These are phyloP conservation scores for Enteromius thamalakanensis DNA, from an alignment of 2,797 vertebrate genomes.

Conservation along the genomic window DNA sequence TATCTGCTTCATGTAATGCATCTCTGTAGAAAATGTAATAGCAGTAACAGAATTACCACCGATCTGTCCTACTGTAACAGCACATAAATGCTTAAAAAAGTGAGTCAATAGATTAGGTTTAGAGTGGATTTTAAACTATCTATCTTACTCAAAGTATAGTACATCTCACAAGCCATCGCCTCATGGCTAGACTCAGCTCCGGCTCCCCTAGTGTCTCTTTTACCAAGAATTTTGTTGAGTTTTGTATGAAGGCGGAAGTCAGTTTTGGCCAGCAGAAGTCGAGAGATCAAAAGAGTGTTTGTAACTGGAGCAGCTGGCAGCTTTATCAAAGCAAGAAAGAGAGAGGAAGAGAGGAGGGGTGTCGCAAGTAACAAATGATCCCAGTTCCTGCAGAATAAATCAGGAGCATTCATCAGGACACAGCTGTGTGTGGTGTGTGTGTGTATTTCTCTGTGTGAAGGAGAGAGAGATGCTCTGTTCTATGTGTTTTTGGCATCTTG, in stretches of 20 bases:
- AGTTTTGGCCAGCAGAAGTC: slow-evolving; percentile 58
- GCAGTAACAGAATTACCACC: neutral
- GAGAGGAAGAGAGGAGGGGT: slow-evolving; percentile 35
- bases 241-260: slow-evolving; percentile 58
- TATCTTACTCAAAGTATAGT: neutral
- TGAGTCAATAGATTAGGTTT: neutral
- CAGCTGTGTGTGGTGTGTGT: slow-evolving; percentile 56
- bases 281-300: slow-evolving; percentile 68
- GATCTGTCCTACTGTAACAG: neutral
- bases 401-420: slow-evolving; percentile 57
- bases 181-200: neutral
- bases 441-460: slow-evolving; percentile 46
- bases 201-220: neutral
- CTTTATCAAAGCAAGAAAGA: slow-evolving; percentile 68
- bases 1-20: neutral
- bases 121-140: neutral
- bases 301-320: slow-evolving; percentile 78
- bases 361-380: slow-evolving; percentile 57
- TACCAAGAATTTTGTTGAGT: neutral
- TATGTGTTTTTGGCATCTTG: slow-evolving; percentile 66
- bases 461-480: slow-evolving; percentile 58
- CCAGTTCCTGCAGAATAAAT: slow-evolving; percentile 61
- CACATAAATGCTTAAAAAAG: slow-evolving; percentile 1
- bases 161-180: neutral
- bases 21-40: neutral